A percentile compares a stretch with the other conserved stretches of the same genome.
These are phyloP conservation scores for Pseudochromis fuscus DNA, from an alignment of 2,797 vertebrate genomes.

Conservation along the genomic window DNA sequence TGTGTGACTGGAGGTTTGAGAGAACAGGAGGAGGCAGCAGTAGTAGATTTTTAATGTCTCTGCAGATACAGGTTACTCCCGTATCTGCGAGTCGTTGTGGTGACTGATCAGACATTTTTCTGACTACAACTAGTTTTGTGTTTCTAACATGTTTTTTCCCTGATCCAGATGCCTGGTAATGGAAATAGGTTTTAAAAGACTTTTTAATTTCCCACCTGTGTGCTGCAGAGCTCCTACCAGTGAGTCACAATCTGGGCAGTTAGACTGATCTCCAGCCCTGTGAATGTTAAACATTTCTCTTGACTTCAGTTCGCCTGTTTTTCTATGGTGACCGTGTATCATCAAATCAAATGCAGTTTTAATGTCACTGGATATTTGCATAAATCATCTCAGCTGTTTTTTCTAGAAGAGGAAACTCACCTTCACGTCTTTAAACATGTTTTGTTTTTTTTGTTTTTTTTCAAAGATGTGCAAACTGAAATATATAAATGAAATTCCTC, in stretches of 20 bases:
- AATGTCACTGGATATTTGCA: background rate
- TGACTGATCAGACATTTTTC: background rate
- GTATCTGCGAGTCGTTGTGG: background rate
- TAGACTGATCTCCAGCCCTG: background rate
- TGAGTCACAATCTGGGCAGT: background rate
- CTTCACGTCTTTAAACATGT: background rate
- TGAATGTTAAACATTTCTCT: too few species aligned
- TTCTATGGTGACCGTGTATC: background rate
- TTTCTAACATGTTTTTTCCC: slow-evolving; percentile 4
- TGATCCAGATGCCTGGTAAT: background rate
- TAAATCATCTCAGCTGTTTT: background rate
- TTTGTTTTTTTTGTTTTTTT: too few species aligned
- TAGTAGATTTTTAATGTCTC: background rate
- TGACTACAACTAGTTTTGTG: slow-evolving; percentile 1
- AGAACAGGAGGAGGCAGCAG: background rate
- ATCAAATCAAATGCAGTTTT: background rate
- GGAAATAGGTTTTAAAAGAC: background rate
- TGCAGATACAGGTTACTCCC: background rate
- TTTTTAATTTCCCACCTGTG: background rate
- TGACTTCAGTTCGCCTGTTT: too few species aligned
- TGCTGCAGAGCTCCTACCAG: background rate
- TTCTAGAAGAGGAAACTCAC: background rate
- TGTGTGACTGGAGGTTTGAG: background rate
- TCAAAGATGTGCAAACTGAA: too few species aligned
- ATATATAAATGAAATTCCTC: background rate